A percentile compares a stretch with the other conserved stretches of the same genome.
These are phyloP conservation scores for Malthinus seriepunctatus DNA, from an alignment of 2,888 invertebrate species.

Conservation along the genomic window DNA sequence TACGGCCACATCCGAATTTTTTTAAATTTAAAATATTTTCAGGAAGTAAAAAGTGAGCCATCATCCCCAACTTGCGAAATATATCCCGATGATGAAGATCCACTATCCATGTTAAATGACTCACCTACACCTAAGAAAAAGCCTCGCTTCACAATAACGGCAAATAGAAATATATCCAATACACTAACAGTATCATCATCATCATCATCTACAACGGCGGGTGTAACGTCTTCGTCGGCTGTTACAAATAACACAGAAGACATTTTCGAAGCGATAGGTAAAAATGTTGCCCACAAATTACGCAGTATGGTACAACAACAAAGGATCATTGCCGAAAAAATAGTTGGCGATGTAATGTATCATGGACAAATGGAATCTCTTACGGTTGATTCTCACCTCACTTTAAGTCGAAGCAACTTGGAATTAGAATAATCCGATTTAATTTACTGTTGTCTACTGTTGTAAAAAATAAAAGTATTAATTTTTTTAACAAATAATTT, in stretches of 20 bases:
- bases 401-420: background rate
- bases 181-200: too few relatives aligned
- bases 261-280: slow-evolving; percentile 52
- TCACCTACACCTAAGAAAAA: slow-evolving; percentile 2
- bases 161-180: too few relatives aligned
- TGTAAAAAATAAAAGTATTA: too few relatives aligned
- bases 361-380: slow-evolving; percentile 53
- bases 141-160: background rate
- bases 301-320: slow-evolving; percentile 52
- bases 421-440: too few relatives aligned
- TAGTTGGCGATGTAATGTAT: slow-evolving; percentile 52
- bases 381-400: slow-evolving; percentile 49
- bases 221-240: background rate
- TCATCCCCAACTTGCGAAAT: background rate
- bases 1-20: too few relatives aligned
- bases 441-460: too few relatives aligned
- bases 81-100: slow-evolving; percentile 8
- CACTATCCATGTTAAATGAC: background rate
- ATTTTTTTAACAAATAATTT: too few relatives aligned
- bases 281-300: slow-evolving; percentile 53
- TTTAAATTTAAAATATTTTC: background rate
- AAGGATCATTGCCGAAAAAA: slow-evolving; percentile 53
- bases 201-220: background rate
- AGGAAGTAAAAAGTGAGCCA: slow-evolving; percentile 19
- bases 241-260: slow-evolving; percentile 38